Evolutionary conservation across 2,888 invertebrate genomes (phyloP).

Genomic region (Agelastica alni): DNA sequence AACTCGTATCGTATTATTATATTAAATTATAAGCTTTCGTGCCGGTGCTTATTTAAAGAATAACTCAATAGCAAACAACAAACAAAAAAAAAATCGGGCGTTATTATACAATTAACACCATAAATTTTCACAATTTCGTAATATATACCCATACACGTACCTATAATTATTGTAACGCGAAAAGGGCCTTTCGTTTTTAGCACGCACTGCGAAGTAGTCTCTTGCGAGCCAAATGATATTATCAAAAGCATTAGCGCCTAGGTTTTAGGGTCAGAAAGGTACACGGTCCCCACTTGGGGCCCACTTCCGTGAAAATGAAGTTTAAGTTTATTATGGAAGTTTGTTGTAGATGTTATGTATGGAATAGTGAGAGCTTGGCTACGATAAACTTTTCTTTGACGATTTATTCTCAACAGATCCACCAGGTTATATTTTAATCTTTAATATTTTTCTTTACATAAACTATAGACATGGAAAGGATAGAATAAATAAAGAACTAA

Average conservation of each 20-base stretch:
- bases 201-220: constrained; percentile 43
- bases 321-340: constrained; percentile 18
- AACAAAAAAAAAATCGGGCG: not conserved
- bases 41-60: no score
- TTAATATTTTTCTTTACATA: no score
- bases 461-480: no score
- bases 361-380: not conserved
- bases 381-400: no score
- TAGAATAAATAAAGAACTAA: no score
- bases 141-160: constrained; percentile 3
- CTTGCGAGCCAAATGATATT: constrained; percentile 41
- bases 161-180: constrained; percentile 17
- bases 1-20: no score
- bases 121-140: not conserved
- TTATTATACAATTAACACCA: not conserved
- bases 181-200: constrained; percentile 30
- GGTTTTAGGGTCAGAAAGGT: constrained; percentile 24
- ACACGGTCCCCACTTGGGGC: constrained; percentile 10
- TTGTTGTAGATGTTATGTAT: constrained; percentile 4
- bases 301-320: constrained; percentile 19
- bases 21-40: no score
- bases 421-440: no score
- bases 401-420: no score
- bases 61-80: no score
- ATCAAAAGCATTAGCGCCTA: constrained; percentile 38